Evolutionary conservation across 2,113 vertebrate species (phyloP), one percentile per base, ranked within the genome.

Genomic region (Rhinolophus ferrumequinum): DNA sequence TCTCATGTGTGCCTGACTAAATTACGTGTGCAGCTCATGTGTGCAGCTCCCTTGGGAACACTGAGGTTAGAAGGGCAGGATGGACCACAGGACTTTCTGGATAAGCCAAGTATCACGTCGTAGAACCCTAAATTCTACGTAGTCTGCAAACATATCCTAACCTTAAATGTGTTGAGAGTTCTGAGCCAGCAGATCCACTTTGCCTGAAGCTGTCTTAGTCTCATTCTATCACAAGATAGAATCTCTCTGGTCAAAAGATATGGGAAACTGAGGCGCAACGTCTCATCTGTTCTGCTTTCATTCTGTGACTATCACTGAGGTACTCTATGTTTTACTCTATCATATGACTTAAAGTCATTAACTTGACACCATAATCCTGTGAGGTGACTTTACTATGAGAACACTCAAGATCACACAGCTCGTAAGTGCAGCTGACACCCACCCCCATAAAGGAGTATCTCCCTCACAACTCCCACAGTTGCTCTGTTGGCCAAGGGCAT

Each of bases 391-490:
- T 38, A 6, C 52, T 24, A 28, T 54, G 28, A 79, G 6, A 86
- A 60, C 30, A 84, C n/a, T 44, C 5, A 11, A 47, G 19, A 64
- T 76, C 38, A 89, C 56, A 60, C 1, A 38, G 58, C 19, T 12
- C 12, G 6, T 56, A 16, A 69, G 3, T 79, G 6, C 33, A 47
- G 7, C 12, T 41, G 33, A 22, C 0, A 33, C 33, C 7, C 0
- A 47, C 0, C 2, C 7, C 6, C 22, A 10, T 33, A 13, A n/a
- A 52, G 35, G 19, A 70, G 8, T 26, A 22, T 10, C 38, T 1
- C 2, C 10, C 26, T 69, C n/a, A 14, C 16, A 44, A 1, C 16
- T 26, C 12, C 15, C 16, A 5, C 8, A 9, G 0, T 54, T 64
- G 4, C 8, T 75, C 26, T 50, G 18, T 11, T 33, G 8, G 22